Evolutionary conservation across 2,888 invertebrate genomes (phyloP), one percentile per base, ranked within the genome.

Genomic region (Troides aeacus): DNA sequence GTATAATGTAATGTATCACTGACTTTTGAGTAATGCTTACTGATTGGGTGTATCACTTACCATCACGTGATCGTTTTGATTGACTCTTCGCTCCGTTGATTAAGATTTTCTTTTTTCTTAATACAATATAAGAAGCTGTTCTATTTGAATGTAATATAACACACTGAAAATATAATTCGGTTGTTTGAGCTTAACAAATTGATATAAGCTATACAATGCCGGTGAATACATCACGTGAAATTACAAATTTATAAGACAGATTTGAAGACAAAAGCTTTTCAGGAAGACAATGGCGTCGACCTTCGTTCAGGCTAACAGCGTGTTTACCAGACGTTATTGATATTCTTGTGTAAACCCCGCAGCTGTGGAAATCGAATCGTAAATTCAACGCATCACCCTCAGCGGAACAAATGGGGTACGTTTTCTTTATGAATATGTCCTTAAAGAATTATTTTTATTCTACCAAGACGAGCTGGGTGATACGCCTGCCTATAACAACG

Each of bases 341-440:
- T 69, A 62, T 65, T 65, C 64, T 57, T 60, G 15, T 57, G 53
- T 50, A 64, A 69, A 64, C 46, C 46, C 30, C 30, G 21, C 36
- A 46, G 67, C 67, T 67, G 39, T 42, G 57, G 46, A 46, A 58
- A 58, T 56, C 42, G 46, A 68, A 50, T 68, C 36, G 21, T 68
- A 59, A 63, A 63, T 62, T 59, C 36, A n/a, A 57, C 56, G 57
- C 62, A 62, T 24, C 46, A n/a, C 21, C 3, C 21, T 6, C 30
- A 46, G 62, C 56, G 18, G 50, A 50, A 62, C 66, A 42, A 4
- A 4, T 30, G 30, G 30, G 56, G 15, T 6, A 6, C 17, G 53
- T 53, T 53, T n/a, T 18, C n/a, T 53, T 53, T 17, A 15, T 6
- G n/a, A 53, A 53, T 53, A 53, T 15, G 17, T 18, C 53, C 1